These are phyloP conservation scores for Gavialis gangeticus DNA, from an alignment of 2,113 vertebrate species.

Conservation along the genomic window DNA sequence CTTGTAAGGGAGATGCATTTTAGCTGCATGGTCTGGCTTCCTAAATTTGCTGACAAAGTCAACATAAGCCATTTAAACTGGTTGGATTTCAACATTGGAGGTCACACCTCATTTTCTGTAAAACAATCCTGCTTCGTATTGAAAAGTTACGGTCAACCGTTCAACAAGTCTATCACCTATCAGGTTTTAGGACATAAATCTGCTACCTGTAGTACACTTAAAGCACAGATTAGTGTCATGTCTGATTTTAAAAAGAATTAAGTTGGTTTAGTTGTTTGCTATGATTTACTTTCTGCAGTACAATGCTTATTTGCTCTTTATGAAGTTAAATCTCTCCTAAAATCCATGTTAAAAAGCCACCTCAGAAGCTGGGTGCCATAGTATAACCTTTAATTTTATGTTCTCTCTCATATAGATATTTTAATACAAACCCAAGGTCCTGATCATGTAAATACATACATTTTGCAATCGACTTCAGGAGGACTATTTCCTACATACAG, in stretches of 20 bases:
- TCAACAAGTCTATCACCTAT: background rate
- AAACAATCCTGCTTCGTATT: background rate
- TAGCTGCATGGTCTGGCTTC: conserved; percentile 16
- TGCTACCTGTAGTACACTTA: background rate
- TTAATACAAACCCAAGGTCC: background rate
- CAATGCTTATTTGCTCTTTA: background rate
- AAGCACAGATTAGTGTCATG: background rate
- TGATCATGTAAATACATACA: background rate
- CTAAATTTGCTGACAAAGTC: conserved; percentile 34
- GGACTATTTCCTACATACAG: background rate
- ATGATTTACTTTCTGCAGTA: background rate
- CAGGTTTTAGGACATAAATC: background rate
- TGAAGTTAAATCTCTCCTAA: background rate
- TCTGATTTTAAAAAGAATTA: background rate
- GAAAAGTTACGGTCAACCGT: background rate
- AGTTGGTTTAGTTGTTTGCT: background rate
- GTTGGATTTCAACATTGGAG: background rate
- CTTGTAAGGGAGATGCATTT: conserved; percentile 49
- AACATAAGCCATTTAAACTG: background rate
- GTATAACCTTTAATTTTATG: background rate
- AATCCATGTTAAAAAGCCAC: background rate
- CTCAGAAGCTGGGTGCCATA: background rate
- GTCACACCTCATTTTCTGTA: background rate
- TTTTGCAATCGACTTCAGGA: background rate
- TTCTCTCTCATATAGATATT: background rate